phyloP scores from a whole-genome alignment of 1,140 invertebrate genomes.

The Drosophila kepulauana region DNA sequence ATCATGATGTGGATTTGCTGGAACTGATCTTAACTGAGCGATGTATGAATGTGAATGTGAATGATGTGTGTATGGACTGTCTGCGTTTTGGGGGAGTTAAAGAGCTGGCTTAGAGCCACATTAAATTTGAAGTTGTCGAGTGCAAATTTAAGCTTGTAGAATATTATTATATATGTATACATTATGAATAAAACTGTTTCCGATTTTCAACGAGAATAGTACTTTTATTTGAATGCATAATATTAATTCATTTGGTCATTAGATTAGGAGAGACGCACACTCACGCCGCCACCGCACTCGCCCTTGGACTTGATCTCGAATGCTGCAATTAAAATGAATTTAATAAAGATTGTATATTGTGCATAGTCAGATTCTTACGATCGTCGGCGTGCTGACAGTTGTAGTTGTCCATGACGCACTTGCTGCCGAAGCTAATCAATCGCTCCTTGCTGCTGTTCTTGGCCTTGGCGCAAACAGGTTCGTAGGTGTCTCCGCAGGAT shows the following conservation, averaged over 20 bases:
- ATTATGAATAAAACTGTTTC: constrained; percentile 48
- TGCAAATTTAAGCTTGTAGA: constrained; percentile 41
- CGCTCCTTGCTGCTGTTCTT: constrained; percentile 78
- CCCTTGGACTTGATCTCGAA: constrained; percentile 73
- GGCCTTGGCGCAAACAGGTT: constrained; percentile 71
- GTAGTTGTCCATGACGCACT: constrained; percentile 78
- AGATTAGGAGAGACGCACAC: constrained; percentile 75
- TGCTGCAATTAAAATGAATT: constrained; percentile 49
- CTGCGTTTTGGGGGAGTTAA: background rate
- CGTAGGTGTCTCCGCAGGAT: constrained; percentile 58
- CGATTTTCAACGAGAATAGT: constrained; percentile 18
- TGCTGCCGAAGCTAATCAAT: constrained; percentile 74
- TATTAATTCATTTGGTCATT: background rate
- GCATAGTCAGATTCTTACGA: constrained; percentile 54
- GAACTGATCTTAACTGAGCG: constrained; percentile 45
- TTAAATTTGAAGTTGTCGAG: constrained; percentile 18
- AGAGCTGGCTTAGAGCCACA: constrained; percentile 8
- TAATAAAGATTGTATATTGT: background rate
- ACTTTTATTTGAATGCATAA: constrained; percentile 41
- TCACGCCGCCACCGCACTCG: constrained; percentile 78
- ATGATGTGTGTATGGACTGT: constrained; percentile 13
- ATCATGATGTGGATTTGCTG: constrained; percentile 14
- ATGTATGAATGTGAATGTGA: constrained; percentile 30
- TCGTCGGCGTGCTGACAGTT: constrained; percentile 79
- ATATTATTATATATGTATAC: constrained; percentile 22